Percentiles rank a stretch among this genome's conserved stretches.
Conservation (phyloP, 1,140 invertebrate species). For the Tribolium castaneum region DNA sequence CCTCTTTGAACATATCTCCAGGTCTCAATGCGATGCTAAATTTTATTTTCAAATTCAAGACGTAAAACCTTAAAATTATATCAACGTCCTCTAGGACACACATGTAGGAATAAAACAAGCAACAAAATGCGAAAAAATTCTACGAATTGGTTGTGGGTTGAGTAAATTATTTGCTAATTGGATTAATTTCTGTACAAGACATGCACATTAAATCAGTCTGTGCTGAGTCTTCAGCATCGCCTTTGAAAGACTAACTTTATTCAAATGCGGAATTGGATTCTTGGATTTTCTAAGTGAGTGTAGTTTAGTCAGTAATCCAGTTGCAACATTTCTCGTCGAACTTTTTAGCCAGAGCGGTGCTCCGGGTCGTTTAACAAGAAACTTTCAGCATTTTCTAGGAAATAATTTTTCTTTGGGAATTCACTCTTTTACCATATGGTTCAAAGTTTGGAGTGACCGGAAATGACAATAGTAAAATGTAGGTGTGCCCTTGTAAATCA, state of each 20-base stretch:
- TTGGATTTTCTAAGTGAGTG: neutral
- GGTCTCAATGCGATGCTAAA: neutral
- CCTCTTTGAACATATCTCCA: neutral
- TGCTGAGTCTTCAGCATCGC: neutral
- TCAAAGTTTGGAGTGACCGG: neutral
- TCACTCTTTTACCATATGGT: neutral
- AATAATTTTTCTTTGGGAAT: neutral
- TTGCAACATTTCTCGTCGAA: neutral
- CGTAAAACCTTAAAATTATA: neutral
- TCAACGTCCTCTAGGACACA: neutral
- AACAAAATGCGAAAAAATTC: neutral
- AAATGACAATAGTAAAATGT: neutral
- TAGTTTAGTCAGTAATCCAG: neutral
- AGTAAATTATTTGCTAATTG: too few relatives aligned
- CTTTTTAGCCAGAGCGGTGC: neutral
- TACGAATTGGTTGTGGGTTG: too few relatives aligned
- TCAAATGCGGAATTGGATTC: neutral
- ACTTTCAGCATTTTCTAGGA: neutral
- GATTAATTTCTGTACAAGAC: neutral
- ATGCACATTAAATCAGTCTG: neutral
- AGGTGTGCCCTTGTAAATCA: neutral
- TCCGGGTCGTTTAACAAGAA: neutral
- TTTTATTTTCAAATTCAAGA: neutral
- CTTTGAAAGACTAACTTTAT: neutral
- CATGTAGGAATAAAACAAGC: neutral